Base-by-base conservation (phyloP, 1,140 invertebrate genomes). In the Globodera ellingtonae region DNA sequence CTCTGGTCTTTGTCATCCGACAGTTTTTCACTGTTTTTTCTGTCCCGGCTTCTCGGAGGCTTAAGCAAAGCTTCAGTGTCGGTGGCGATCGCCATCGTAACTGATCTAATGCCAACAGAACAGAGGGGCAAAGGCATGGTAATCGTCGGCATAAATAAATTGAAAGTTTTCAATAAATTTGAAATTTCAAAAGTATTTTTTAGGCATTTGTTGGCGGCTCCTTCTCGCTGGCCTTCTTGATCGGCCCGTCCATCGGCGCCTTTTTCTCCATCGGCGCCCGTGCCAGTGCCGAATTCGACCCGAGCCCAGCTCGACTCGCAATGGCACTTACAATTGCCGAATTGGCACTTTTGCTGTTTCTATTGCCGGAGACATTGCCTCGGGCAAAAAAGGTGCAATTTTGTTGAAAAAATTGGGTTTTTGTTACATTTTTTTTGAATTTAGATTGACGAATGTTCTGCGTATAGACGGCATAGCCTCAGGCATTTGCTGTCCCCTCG, bases 11-110 rank as follows among this genome's bases (percentile, higher is more conserved):
- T 94, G 56, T 96, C 96, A 18, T 52, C 62, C 0, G 92, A 92
- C 76, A 95, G 93, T 88, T 98, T 99, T 90, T 92, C 93, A 15
- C 86, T 97, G 65, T 99, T 99, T 92, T 94, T 98, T 24, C 84
- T 98, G 62, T 94, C 97, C 0, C 92, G 97, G 85, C 93, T 98
- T 81, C 91, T 98, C 80, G 96, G 96, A 21, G 97, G 97, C 0
- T 91, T 98, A 5, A 95, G 94, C 87, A 98, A 98, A 92, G 96
- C 95, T 6, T 99, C 98, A 91, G 93, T 99, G 18, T 96, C 94
- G 83, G 91, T 99, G 46, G 94, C 94, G 65, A 97, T 97, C 92
- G 95, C 97, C 7, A 94, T 98, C 81, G 94, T 99, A 8, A 94
- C 96, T 24, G 97, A 99, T 92, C 93, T 96, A 7, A 95, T 94